Evolutionary conservation across 2,888 invertebrate species (phyloP), one percentile per base, ranked within the genome.

Genomic region (Cerastoderma edule): DNA sequence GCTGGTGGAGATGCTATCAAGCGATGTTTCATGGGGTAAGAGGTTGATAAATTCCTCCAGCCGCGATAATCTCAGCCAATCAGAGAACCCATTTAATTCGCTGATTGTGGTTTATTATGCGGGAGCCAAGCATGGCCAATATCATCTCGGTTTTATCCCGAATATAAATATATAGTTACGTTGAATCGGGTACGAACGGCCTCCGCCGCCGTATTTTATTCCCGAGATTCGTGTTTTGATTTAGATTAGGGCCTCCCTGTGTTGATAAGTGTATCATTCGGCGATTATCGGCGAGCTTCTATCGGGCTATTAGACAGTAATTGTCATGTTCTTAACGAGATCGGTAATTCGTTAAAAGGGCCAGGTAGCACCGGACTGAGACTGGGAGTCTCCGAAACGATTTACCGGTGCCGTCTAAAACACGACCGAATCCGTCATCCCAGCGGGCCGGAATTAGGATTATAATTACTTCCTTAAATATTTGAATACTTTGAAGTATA

Each of bases 111-210:
- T 39, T 66, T 32, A 66, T 66, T 66, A 66, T 48, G 16, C n/a
- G 8, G 68, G 46, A 39, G 57, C 44, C 56, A 28, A 27, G 22
- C 8, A 19, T 50, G 24, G 30, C 10, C 57, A 44, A n/a, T 57
- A 56, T 68, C 39, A 35, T 68, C 46, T 68, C 56, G 46, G 22
- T 44, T 35, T 68, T 56, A 68, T 57, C 56, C 56, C 56, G 19
- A 3, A n/a, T 63, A 63, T 69, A 69, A 69, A 69, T 46, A 32
- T 69, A 28, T 24, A 16, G 50, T 69, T 69, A 69, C 69, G 60
- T 68, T 60, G 32, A 48, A 33, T 13, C 50, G 19, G 35, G 69
- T 69, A 48, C 69, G 27, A 30, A 8, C 22, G 35, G 68, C 39
- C 68, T 56, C n/a, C 22, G n/a, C 32, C 24, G 6, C 16, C 30